Evolutionary conservation across 1,140 invertebrate genomes (phyloP).

Genomic region (Rhyzopertha dominica): DNA sequence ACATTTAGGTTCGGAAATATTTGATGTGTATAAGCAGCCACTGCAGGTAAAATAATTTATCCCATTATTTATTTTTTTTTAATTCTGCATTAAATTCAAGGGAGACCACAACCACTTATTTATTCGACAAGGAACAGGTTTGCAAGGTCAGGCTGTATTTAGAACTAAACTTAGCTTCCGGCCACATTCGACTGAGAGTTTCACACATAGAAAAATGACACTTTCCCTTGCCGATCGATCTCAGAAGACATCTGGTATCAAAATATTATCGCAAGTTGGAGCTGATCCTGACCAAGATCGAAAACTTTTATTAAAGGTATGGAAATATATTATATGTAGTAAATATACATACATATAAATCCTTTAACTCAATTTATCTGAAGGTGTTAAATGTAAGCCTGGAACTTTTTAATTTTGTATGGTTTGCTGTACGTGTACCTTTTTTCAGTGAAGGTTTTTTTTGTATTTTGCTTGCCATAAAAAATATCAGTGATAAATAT

Average conservation of each 20-base stretch:
- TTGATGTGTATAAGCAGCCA: conserved; percentile 94
- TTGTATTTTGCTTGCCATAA: too few species aligned
- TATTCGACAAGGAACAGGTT: conserved; percentile 92
- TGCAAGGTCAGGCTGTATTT: conserved; percentile 97
- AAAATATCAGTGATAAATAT: too few species aligned
- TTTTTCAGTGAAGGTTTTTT: too few species aligned
- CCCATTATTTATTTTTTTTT: background rate
- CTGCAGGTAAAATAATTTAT: conserved; percentile 59
- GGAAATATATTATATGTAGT: conserved; percentile 6
- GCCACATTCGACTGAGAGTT: conserved; percentile 96
- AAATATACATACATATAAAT: too few species aligned
- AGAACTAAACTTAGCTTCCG: conserved; percentile 94
- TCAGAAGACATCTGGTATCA: conserved; percentile 94
- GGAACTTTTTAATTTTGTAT: too few species aligned
- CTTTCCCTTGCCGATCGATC: conserved; percentile 94
- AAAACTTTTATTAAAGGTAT: conserved; percentile 83
- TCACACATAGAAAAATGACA: conserved; percentile 98
- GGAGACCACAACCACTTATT: conserved; percentile 94
- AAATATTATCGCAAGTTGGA: conserved; percentile 91
- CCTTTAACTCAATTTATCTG: too few species aligned
- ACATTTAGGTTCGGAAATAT: conserved; percentile 94
- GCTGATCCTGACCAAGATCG: conserved; percentile 90
- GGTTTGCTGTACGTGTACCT: too few species aligned
- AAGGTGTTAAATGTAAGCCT: too few species aligned
- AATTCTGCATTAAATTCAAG: conserved; percentile 51